phyloP scores from a whole-genome alignment of 2,888 invertebrate genomes.

The Pristionchus maxplancki region DNA sequence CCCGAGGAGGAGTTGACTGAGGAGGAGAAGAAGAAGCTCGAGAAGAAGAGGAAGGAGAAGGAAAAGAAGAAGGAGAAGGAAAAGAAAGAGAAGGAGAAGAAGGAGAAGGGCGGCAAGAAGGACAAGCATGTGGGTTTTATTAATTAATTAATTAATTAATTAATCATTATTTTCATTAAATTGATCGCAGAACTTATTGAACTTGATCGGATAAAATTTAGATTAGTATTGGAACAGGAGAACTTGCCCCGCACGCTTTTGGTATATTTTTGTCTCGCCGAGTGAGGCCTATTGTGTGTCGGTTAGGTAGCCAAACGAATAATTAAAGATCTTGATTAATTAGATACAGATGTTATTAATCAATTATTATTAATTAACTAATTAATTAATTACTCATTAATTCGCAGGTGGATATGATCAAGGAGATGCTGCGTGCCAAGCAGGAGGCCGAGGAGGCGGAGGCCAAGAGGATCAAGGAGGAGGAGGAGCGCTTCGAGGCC shows the following conservation, averaged over 20 bases:
- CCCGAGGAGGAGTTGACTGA: conserved; percentile 1
- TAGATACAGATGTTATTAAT: neutral
- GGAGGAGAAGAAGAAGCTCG: conserved; percentile 45
- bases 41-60: conserved; percentile 59
- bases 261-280: too few species aligned
- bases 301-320: too few species aligned
- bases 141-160: too few species aligned
- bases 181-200: too few species aligned
- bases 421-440: conserved; percentile 78
- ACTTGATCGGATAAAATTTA: too few species aligned
- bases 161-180: neutral
- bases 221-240: too few species aligned
- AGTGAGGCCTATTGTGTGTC: too few species aligned
- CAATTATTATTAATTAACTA: neutral
- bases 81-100: conserved; percentile 57
- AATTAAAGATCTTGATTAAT: neutral
- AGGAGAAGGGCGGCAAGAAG: conserved; percentile 55
- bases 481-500: conserved; percentile 81
- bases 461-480: conserved; percentile 82
- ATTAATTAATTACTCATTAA: neutral
- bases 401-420: conserved; percentile 68
- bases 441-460: conserved; percentile 83
- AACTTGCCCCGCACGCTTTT: too few species aligned
- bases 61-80: conserved; percentile 67
- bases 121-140: conserved; percentile 56